These are phyloP conservation scores for Falco peregrinus DNA, from an alignment of 2,797 vertebrate species.

Conservation along the genomic window DNA sequence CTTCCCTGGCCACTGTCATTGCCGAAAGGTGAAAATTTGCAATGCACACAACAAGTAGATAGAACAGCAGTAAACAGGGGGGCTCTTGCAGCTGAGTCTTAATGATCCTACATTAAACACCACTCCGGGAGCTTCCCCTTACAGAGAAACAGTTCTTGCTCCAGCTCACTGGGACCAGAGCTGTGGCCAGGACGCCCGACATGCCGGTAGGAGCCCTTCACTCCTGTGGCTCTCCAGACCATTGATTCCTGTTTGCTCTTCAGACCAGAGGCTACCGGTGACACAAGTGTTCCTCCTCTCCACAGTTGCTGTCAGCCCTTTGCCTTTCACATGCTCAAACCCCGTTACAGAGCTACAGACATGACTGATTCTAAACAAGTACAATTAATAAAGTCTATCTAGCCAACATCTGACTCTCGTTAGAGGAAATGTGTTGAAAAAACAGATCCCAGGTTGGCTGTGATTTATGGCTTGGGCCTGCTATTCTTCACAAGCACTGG, in stretches of 20 bases:
- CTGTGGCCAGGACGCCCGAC: fast-evolving
- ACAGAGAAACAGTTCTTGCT: background rate
- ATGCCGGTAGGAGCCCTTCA: background rate
- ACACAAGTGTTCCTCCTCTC: background rate
- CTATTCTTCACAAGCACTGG: conserved; percentile 54
- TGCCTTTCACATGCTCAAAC: background rate
- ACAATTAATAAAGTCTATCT: conserved; percentile 64
- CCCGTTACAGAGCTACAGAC: background rate
- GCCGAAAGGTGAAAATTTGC: background rate
- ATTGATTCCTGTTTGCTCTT: background rate
- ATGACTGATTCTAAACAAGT: conserved; percentile 32
- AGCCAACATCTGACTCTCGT: conserved; percentile 65
- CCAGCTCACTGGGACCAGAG: background rate
- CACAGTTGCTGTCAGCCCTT: background rate
- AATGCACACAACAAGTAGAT: background rate
- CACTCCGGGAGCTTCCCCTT: background rate
- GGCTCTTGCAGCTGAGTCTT: background rate
- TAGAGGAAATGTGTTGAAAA: conserved; percentile 65
- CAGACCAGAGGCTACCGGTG: background rate
- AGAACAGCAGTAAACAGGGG: background rate
- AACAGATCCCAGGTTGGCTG: conserved; percentile 63
- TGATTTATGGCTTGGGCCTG: conserved; percentile 65
- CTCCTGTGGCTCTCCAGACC: background rate
- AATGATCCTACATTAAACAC: background rate
- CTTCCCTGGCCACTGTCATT: background rate